Evolutionary conservation across 1,140 invertebrate genomes (phyloP).

Genomic region (Penaeus japonicus): DNA sequence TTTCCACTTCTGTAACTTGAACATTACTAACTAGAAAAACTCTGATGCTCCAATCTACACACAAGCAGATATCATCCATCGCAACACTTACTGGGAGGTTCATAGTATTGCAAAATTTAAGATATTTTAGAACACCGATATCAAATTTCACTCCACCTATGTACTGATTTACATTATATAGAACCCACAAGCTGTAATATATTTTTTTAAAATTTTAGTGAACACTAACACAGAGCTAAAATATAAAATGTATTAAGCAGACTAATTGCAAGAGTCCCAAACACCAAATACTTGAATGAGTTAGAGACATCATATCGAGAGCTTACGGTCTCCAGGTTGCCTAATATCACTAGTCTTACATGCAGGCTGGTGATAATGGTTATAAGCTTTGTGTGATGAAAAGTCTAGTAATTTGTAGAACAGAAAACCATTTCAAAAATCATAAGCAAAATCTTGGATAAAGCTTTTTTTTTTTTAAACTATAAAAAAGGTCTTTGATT

Average conservation of each 20-base stretch:
- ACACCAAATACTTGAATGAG: conserved; percentile 36
- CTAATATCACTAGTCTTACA: background rate
- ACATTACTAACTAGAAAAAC: background rate
- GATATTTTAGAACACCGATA: conserved; percentile 3
- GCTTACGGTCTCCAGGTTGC: background rate
- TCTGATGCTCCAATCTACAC: background rate
- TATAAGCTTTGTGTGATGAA: conserved; percentile 39
- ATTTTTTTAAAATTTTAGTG: background rate
- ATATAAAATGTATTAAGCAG: background rate
- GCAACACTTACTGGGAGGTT: conserved; percentile 34
- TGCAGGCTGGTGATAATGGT: background rate
- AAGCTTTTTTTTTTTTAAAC: background rate
- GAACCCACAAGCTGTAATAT: conserved; percentile 54
- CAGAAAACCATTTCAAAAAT: background rate
- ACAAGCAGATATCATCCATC: conserved; percentile 40
- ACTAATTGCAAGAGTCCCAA: conserved; percentile 45
- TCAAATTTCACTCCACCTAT: conserved; percentile 19
- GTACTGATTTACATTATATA: conserved; percentile 32
- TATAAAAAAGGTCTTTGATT: too few relatives aligned
- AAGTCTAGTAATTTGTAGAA: background rate
- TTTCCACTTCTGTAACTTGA: background rate
- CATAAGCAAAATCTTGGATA: background rate
- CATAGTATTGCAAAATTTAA: background rate
- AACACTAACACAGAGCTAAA: conserved; percentile 1
- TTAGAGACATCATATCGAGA: conserved; percentile 13